Percentiles rank a stretch among this genome's conserved stretches.
These are phyloP conservation scores for Vultur gryphus DNA, from an alignment of 2,797 vertebrate species.

Conservation along the genomic window DNA sequence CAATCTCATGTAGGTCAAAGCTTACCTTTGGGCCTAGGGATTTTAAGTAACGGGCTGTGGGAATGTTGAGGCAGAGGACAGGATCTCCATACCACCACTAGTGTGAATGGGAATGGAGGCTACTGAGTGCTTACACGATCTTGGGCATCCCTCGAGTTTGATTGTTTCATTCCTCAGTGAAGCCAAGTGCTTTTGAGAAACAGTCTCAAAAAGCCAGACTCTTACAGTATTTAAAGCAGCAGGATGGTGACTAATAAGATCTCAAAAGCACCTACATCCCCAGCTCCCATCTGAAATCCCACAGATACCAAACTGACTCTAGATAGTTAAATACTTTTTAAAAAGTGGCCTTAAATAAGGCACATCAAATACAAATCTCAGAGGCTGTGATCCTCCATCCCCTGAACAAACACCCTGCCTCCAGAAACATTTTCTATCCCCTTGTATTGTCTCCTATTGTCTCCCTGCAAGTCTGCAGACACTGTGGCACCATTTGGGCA, in stretches of 20 bases:
- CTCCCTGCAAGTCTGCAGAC: conserved; percentile 7
- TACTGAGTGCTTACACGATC: neutral
- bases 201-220: neutral
- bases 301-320: neutral
- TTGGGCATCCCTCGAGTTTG: neutral
- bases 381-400: neutral
- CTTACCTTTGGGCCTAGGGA: neutral
- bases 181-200: neutral
- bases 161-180: neutral
- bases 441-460: neutral
- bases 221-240: neutral
- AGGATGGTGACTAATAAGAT: neutral
- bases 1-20: neutral
- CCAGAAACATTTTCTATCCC: neutral
- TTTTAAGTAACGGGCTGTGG: neutral
- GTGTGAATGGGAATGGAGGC: neutral
- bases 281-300: neutral
- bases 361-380: neutral
- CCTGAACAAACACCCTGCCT: neutral
- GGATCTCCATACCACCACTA: neutral
- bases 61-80: neutral
- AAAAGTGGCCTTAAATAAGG: neutral
- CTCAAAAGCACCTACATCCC: neutral
- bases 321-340: neutral
- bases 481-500: conserved; percentile 12